These are phyloP conservation scores for Nylanderia fulva DNA, from an alignment of 1,140 invertebrate species.

Conservation along the genomic window DNA sequence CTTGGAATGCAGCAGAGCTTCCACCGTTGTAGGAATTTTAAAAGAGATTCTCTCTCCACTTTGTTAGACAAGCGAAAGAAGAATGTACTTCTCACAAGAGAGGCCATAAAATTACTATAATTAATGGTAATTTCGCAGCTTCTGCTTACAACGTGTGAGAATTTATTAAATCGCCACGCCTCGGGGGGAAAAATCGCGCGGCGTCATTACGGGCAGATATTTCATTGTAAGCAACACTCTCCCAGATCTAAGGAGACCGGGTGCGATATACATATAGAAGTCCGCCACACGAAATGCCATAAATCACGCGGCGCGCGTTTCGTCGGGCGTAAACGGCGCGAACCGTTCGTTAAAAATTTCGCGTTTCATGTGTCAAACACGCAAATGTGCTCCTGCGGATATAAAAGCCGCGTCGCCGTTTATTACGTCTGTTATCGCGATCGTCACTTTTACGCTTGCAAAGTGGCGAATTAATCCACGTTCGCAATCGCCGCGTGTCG, in stretches of 20 bases:
- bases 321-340: constrained; percentile 50
- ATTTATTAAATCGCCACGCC: constrained; percentile 32
- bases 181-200: neutral
- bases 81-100: constrained; percentile 62
- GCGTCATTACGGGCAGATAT: constrained; percentile 46
- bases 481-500: constrained; percentile 36
- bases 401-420: constrained; percentile 58
- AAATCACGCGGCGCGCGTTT: constrained; percentile 65
- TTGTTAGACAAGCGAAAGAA: neutral
- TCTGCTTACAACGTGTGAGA: constrained; percentile 22
- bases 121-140: constrained; percentile 35
- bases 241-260: constrained; percentile 32
- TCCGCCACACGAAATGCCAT: constrained; percentile 33
- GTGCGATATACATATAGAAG: constrained; percentile 17
- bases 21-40: neutral
- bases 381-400: constrained; percentile 35
- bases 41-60: neutral
- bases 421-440: constrained; percentile 64
- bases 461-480: constrained; percentile 67
- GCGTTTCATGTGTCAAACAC: constrained; percentile 57
- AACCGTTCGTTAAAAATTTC: constrained; percentile 69
- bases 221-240: constrained; percentile 55
- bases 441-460: constrained; percentile 51
- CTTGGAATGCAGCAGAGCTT: neutral
- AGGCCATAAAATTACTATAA: constrained; percentile 60